Evolutionary conservation across 2,797 vertebrate species (phyloP).

Genomic region (Heliangelus exortis): DNA sequence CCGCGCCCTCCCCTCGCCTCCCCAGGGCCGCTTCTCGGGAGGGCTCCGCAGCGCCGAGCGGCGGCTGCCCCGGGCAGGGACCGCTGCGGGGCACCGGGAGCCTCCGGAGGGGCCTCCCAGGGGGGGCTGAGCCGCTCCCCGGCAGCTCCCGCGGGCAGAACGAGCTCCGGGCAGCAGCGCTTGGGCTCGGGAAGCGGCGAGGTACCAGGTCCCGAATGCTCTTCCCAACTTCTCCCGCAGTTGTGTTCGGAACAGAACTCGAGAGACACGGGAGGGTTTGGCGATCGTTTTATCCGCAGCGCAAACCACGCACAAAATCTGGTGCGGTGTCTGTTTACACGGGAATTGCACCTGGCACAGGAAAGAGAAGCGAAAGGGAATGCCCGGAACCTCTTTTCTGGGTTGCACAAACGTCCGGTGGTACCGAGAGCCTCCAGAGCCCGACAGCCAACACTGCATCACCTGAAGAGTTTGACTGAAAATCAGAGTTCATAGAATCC

Average conservation of each 20-base stretch:
- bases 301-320: slow-evolving; percentile 71
- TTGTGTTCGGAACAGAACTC: background rate
- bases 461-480: background rate
- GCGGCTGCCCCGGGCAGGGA: too few species aligned
- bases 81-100: too few species aligned
- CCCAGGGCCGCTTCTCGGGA: too few species aligned
- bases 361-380: slow-evolving; percentile 8
- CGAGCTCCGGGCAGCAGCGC: background rate
- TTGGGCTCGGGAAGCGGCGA: rapidly evolving
- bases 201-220: rapidly evolving
- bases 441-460: background rate
- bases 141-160: too few species aligned
- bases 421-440: background rate
- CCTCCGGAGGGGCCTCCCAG: too few species aligned
- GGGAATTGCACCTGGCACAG: slow-evolving; percentile 73
- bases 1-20: too few species aligned
- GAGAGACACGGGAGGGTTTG: slow-evolving; percentile 7
- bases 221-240: background rate
- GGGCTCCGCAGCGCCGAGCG: too few species aligned
- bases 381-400: background rate
- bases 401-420: background rate
- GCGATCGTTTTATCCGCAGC: slow-evolving; percentile 73
- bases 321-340: slow-evolving; percentile 71
- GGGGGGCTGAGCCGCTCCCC: too few species aligned
- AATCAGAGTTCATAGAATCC: too few species aligned